Evolutionary conservation across 1,140 invertebrate genomes (phyloP).

Genomic region (Calycopis cecrops): DNA sequence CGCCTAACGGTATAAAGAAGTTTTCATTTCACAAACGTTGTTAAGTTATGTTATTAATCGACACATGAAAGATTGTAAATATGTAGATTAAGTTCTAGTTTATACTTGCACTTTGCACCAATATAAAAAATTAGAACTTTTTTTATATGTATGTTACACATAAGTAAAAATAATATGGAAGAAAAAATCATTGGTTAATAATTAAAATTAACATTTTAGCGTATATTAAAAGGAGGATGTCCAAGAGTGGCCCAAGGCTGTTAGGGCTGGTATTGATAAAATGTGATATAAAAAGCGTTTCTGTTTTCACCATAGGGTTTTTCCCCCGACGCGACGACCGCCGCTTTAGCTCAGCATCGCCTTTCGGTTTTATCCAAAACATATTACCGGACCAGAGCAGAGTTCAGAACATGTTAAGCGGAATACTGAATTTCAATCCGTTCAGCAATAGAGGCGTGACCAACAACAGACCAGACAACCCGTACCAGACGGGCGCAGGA

Average conservation of each 20-base stretch:
- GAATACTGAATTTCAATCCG: slow-evolving; percentile 27
- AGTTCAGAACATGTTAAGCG: slow-evolving; percentile 30
- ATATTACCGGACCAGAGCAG: slow-evolving; percentile 34
- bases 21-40: too few species aligned
- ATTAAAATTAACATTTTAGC: too few species aligned
- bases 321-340: slow-evolving; percentile 38
- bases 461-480: neutral
- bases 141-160: too few species aligned
- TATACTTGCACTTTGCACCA: too few species aligned
- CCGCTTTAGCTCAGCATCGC: slow-evolving; percentile 19
- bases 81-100: too few species aligned
- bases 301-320: slow-evolving; percentile 42
- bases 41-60: neutral
- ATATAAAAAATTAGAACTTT: neutral
- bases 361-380: slow-evolving; percentile 29
- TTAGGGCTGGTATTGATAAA: neutral
- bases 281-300: neutral
- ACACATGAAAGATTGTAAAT: neutral
- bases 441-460: neutral
- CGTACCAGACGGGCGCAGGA: neutral
- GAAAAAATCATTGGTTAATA: too few species aligned
- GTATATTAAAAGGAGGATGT: too few species aligned
- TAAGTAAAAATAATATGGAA: too few species aligned
- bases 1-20: too few species aligned
- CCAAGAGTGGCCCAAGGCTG: too few species aligned